These are phyloP conservation scores for Struthidea cinerea DNA, from an alignment of 2,113 vertebrate species.

Conservation along the genomic window DNA sequence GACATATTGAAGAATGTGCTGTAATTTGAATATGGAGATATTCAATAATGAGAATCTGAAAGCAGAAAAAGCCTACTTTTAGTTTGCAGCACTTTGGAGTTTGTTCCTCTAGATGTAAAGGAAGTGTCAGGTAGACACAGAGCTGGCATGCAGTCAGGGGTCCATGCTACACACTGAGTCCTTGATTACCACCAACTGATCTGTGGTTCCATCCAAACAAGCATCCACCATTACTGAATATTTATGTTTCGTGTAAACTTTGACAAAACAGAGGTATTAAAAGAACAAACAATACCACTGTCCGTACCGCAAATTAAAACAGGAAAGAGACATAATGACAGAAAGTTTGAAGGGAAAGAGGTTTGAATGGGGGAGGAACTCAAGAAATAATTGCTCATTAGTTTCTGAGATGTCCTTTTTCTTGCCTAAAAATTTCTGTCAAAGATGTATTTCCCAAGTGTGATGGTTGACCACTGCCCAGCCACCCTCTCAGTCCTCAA, in stretches of 20 bases:
- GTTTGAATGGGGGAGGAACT: background rate
- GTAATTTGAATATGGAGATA: background rate
- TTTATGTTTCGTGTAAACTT: background rate
- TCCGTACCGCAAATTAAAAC: background rate
- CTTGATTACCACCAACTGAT: background rate
- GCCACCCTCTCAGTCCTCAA: background rate
- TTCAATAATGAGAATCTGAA: background rate
- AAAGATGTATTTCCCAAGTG: background rate
- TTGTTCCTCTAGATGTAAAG: background rate
- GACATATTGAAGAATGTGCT: background rate
- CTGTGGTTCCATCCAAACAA: background rate
- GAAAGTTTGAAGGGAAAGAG: background rate
- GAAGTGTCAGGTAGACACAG: background rate
- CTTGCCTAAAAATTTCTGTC: background rate
- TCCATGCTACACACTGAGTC: background rate
- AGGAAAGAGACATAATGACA: background rate
- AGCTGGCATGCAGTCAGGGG: background rate
- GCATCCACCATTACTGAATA: background rate
- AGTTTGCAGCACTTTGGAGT: background rate
- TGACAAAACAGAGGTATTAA: background rate
- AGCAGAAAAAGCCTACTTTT: background rate
- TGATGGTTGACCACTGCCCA: background rate
- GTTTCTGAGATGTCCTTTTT: background rate
- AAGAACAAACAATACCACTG: background rate
- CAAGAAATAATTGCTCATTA: background rate